These are phyloP conservation scores for Penaeus indicus DNA, from an alignment of 1,140 invertebrate species.

Conservation along the genomic window DNA sequence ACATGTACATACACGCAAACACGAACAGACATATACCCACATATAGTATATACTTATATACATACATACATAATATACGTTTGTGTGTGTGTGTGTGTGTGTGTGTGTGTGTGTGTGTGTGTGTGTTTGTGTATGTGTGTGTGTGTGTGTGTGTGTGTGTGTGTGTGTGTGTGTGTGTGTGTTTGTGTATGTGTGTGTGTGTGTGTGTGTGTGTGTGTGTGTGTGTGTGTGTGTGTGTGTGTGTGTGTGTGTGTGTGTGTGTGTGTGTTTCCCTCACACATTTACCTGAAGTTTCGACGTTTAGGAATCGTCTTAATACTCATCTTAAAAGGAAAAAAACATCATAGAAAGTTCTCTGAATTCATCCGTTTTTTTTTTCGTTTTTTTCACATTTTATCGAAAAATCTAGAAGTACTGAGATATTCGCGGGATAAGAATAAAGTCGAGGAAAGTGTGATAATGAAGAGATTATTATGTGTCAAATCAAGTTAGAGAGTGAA, in stretches of 20 bases:
- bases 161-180: neutral
- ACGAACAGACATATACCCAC: neutral
- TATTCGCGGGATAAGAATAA: neutral
- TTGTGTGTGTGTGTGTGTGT: too few relatives aligned
- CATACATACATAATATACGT: neutral
- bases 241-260: neutral
- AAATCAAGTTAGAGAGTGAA: too few relatives aligned
- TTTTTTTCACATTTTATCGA: too few relatives aligned
- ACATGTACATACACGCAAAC: neutral
- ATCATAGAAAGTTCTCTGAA: too few relatives aligned
- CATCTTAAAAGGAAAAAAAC: too few relatives aligned
- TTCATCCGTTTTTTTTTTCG: too few relatives aligned
- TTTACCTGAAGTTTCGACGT: too few relatives aligned
- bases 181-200: neutral
- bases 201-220: constrained; percentile 11
- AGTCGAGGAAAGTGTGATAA: too few relatives aligned
- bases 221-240: neutral
- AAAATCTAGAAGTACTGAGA: neutral
- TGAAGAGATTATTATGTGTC: too few relatives aligned
- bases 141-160: neutral
- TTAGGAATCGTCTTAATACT: too few relatives aligned
- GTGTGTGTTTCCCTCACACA: neutral
- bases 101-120: neutral
- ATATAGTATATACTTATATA: neutral
- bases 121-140: neutral